phyloP scores from a whole-genome alignment of 2,888 invertebrate genomes.

The Pammene aurita region DNA sequence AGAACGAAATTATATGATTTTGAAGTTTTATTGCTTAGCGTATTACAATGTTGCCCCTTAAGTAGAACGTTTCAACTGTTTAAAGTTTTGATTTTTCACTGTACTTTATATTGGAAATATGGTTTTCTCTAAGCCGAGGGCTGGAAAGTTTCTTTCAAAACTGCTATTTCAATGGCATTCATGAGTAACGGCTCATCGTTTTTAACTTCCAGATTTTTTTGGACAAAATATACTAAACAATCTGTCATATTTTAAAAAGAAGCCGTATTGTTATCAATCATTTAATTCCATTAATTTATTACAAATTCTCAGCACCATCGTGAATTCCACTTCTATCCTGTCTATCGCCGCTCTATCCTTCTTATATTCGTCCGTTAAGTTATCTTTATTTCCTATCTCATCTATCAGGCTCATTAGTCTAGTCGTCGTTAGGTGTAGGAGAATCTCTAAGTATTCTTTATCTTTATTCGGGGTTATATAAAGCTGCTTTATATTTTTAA shows the following conservation, averaged over 20 bases:
- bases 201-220: no score
- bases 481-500: conserved; percentile 57
- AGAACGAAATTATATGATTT: background rate
- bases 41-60: no score
- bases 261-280: conserved; percentile 19
- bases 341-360: conserved; percentile 50
- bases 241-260: no score
- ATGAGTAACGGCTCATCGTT: no score
- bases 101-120: no score
- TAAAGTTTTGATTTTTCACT: no score
- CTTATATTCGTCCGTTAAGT: conserved; percentile 51
- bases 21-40: background rate
- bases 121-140: no score
- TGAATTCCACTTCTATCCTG: conserved; percentile 53
- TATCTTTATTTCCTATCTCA: conserved; percentile 49
- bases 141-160: no score
- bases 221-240: no score
- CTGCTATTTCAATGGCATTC: no score
- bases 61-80: background rate
- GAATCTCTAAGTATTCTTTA: conserved; percentile 53
- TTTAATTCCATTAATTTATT: conserved; percentile 49
- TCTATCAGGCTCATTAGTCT: conserved; percentile 62
- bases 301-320: conserved; percentile 56
- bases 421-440: conserved; percentile 59
- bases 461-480: conserved; percentile 51